A percentile compares a stretch with the other conserved stretches of the same genome.
Conservation (phyloP, 1,140 invertebrate genomes). For the Temnothorax curvispinosus region DNA sequence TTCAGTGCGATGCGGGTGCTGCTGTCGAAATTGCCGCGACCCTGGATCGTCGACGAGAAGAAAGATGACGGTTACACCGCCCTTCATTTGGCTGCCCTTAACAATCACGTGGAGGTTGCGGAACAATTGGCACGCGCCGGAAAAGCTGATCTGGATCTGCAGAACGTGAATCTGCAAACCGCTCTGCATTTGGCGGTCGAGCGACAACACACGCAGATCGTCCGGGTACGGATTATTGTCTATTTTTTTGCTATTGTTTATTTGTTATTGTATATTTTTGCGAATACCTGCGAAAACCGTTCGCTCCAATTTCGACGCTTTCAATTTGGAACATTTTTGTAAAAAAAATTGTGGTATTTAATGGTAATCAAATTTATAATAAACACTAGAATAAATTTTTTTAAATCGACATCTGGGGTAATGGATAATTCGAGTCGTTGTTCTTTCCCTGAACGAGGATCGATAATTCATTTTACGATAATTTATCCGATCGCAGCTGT, state of each 20-base stretch:
- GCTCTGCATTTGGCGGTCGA: slow-evolving; percentile 98
- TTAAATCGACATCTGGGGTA: neutral
- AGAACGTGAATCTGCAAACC: slow-evolving; percentile 98
- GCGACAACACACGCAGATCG: slow-evolving; percentile 97
- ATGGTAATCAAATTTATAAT: neutral
- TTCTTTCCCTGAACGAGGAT: neutral
- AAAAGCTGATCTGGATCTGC: slow-evolving; percentile 96
- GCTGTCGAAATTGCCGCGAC: slow-evolving; percentile 94
- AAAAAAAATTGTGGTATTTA: neutral
- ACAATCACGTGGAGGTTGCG: slow-evolving; percentile 99
- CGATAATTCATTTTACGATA: slow-evolving; percentile 7
- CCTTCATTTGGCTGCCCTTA: slow-evolving; percentile 97
- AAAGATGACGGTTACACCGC: slow-evolving; percentile 99
- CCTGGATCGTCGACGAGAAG: slow-evolving; percentile 99
- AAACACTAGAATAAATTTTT: neutral
- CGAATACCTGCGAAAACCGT: neutral
- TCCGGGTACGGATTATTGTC: slow-evolving; percentile 87
- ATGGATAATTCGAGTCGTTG: neutral
- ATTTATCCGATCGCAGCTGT: slow-evolving; percentile 86
- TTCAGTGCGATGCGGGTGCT: slow-evolving; percentile 97
- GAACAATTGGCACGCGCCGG: slow-evolving; percentile 95
- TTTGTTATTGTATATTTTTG: slow-evolving; percentile 50
- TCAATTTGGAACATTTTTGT: neutral
- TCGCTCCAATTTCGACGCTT: neutral
- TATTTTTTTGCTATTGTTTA: slow-evolving; percentile 40